Evolutionary conservation across 2,113 vertebrate species (phyloP), one percentile per base, ranked within the genome.

Genomic region (Myiozetetes cayanensis): DNA sequence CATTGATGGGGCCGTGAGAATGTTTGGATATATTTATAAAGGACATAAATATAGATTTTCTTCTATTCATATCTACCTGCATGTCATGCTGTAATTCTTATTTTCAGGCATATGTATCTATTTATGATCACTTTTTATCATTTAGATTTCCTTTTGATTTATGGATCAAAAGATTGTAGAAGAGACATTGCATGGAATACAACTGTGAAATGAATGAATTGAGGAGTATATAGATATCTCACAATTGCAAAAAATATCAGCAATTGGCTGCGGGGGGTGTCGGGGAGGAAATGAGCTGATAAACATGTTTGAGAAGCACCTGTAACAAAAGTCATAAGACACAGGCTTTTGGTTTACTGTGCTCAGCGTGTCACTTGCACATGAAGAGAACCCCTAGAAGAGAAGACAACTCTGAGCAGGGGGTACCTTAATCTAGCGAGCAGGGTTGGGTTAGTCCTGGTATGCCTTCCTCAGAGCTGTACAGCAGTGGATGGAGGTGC

Each of bases 341-440:
- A 58, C 14, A 35, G 33, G 37, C 30, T 58, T 25, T 56, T 43
- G 55, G 8, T 20, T 70, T 39, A 47, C 22, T 16, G 14, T 47
- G 33, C 28, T 46, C 21, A 73, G 5, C 2, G 8, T 0, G 0
- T 43, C 12, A 21, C 20, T 41, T 62, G 37, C 10, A 33, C 17
- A 44, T 18, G 18, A 50, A 50, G 49, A 50, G 49, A 27, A 78
- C 8, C 25, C 25, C 14, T 46, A 43, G 49, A 65, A 52, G 6
- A 68, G 41, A 50, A 52, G 13, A 3, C 23, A 30, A 20, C 28
- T 24, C 41, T 20, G 19, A 56, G 28, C 33, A 35, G 19, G 39
- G 12, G 0, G 2, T 58, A 27, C 17, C 41, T 53, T 35, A 16
- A 43, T 28, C 30, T 71, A 22, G 22, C 56, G 37, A 25, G 12